Evolutionary conservation across 2,113 vertebrate species (phyloP).

Genomic region (Trachemys scripta): DNA sequence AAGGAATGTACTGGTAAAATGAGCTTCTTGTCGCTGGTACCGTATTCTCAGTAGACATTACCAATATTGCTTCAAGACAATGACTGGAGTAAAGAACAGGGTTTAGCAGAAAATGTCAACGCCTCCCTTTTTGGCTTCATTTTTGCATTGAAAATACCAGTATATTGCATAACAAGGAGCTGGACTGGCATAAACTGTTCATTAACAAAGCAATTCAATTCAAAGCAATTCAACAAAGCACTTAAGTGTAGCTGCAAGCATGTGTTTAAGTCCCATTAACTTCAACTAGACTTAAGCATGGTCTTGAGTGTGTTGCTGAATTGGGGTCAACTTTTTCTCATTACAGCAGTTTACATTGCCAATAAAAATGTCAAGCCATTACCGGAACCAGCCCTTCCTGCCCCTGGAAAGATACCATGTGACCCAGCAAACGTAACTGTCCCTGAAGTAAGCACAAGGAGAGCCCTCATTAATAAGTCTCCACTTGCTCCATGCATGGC

Average conservation of each 20-base stretch:
- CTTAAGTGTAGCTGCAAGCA: background rate
- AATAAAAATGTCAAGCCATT: conserved; percentile 15
- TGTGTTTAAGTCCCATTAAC: background rate
- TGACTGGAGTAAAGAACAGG: background rate
- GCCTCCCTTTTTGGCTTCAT: conserved; percentile 1
- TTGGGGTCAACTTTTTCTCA: background rate
- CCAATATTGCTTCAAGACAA: background rate
- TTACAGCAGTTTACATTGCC: conserved; percentile 25
- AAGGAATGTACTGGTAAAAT: background rate
- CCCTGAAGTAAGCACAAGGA: background rate
- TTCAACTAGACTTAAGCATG: background rate
- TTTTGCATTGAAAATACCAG: background rate
- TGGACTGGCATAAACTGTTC: rapidly evolving
- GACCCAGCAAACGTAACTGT: background rate
- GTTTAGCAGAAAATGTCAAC: background rate
- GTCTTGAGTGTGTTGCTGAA: background rate
- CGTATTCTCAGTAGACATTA: background rate
- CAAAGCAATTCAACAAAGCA: background rate
- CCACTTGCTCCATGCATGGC: conserved; percentile 33
- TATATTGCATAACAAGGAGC: rapidly evolving
- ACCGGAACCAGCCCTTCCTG: background rate
- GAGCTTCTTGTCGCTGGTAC: background rate
- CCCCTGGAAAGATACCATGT: background rate
- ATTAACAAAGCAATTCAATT: too few relatives aligned
- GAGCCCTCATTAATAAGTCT: background rate